Base-by-base conservation (phyloP, 1,140 invertebrate species). In the Riptortus pedestris region DNA sequence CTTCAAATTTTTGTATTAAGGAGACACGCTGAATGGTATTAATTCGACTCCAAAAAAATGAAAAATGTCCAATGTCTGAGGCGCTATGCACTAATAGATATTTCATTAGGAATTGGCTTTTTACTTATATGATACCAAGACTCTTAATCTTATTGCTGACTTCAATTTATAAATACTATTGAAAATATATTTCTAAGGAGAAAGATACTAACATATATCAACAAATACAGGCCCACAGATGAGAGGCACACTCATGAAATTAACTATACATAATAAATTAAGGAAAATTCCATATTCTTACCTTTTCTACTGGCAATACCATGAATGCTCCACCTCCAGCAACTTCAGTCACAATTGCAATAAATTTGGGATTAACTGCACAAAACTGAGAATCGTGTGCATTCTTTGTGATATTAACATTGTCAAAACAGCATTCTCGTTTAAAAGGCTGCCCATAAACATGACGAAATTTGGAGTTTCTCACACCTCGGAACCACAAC, bases 241-340 rank as follows among this genome's bases (percentile, higher is more conserved):
- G 16, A 38, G 16, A 38, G 33, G 16, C 33, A 38, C 16, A 38
- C 16, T 16, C 33, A 38, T 38, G 33, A n/a, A n/a, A n/a, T n/a
- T n/a, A n/a, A n/a, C n/a, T n/a, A 59, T 59, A 31, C 16, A 59
- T 59, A 33, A 43, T 59, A 64, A 31, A 58, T 63, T 28, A 38
- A 51, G 22, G 62, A 62, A 66, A 60, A 4, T 38, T 20, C 5
- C 2, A 51, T 31, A 22, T 68, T 82, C 81, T 82, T 78, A 96
- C 92, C 75, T 89, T 86, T 73, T 90, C 86, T 43, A 96, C 75
- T 2, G 92, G 92, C 66, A 96, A 74, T 2, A 97, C 92, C 0
- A 95, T 76, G 75, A 97, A 98, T 20, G 93, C 87, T 2, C 92
- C 92, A 1, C 94, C 94, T 4, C 93, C 93, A 14, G 91, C 91